Conservation (phyloP, 2,113 vertebrate species). For the Astatotilapia flaviijosephi region DNA sequence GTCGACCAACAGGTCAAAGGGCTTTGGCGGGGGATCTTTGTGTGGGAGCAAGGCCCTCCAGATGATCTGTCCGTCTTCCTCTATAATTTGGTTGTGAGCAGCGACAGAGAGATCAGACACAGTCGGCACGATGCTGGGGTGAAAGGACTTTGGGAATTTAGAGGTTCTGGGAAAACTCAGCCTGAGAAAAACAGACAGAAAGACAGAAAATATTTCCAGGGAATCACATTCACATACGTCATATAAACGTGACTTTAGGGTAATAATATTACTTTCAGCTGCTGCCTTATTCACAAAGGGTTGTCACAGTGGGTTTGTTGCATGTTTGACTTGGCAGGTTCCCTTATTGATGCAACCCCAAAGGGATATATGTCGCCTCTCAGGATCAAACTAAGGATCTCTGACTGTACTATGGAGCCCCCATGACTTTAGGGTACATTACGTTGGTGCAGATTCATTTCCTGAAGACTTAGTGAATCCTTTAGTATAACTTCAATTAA, state of each 20-base stretch:
- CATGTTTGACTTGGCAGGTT: not conserved
- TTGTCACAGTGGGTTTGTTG: fast-evolving
- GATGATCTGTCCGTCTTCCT: constrained; percentile 19
- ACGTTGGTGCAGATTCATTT: not conserved
- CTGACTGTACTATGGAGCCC: not conserved
- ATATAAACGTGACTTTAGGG: not conserved
- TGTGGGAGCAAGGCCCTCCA: constrained; percentile 42
- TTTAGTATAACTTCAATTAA: not conserved
- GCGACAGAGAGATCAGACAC: not conserved
- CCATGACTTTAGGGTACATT: not conserved
- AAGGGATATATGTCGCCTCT: not conserved
- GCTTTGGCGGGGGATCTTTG: constrained; percentile 28
- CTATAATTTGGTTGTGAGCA: constrained; percentile 1
- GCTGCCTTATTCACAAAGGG: not conserved
- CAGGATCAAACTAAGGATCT: not conserved
- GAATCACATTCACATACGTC: not conserved
- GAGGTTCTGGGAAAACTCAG: constrained; percentile 8
- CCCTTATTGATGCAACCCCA: not conserved
- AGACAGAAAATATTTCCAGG: not conserved
- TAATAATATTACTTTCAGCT: not conserved
- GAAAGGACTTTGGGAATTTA: not conserved
- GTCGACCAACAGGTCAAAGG: not conserved
- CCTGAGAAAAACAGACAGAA: constrained; percentile 12
- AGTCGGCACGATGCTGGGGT: not conserved
- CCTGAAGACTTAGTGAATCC: not conserved